Conservation (phyloP, 1,140 invertebrate genomes). For the Musca domestica region DNA sequence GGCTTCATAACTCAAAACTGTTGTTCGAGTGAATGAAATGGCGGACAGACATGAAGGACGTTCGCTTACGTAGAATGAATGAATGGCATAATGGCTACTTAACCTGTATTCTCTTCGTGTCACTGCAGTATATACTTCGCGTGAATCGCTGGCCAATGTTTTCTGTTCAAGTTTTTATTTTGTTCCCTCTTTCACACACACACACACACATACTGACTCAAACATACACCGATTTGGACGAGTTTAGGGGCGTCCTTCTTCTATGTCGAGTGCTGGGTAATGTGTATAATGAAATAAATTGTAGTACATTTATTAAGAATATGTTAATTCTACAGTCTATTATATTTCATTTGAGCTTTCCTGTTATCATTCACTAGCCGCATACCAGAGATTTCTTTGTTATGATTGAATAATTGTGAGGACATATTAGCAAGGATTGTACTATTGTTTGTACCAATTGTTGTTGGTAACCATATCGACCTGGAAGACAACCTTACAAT, state of each 20-base stretch:
- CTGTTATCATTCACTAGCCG: too few relatives aligned
- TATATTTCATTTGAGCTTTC: too few relatives aligned
- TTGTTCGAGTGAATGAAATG: background rate
- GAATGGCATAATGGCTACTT: constrained; percentile 12
- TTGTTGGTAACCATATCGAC: too few relatives aligned
- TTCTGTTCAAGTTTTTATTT: background rate
- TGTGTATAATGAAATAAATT: constrained; percentile 9
- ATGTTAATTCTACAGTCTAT: constrained; percentile 7
- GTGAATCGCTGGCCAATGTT: background rate
- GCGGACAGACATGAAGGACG: background rate
- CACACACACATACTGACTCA: too few relatives aligned
- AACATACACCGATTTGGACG: background rate
- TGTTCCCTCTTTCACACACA: too few relatives aligned
- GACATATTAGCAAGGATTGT: too few relatives aligned
- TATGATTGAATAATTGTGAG: too few relatives aligned
- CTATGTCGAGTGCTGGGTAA: background rate
- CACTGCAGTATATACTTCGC: background rate
- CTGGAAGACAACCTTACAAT: too few relatives aligned
- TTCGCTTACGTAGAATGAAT: too few relatives aligned
- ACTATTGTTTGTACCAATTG: too few relatives aligned
- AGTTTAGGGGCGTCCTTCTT: background rate
- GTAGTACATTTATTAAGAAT: constrained; percentile 11
- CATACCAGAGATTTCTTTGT: too few relatives aligned
- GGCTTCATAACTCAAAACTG: too few relatives aligned
- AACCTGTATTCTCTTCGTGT: background rate